Percentiles rank a stretch among this genome's conserved stretches.
These are phyloP conservation scores for Phylloscopus collybita DNA, from an alignment of 2,797 vertebrate genomes.

Conservation along the genomic window DNA sequence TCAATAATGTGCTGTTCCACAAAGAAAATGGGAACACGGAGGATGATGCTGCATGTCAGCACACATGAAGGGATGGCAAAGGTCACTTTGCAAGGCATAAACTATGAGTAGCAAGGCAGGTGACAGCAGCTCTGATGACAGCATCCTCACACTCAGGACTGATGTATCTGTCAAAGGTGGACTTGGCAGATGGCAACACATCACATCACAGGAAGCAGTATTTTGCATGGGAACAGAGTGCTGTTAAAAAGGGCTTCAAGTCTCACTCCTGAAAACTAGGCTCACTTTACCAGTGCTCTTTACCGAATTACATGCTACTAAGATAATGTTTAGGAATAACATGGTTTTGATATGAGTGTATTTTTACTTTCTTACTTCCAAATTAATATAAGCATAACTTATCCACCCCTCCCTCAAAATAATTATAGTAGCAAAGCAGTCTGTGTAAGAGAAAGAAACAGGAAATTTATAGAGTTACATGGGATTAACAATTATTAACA, in stretches of 20 bases:
- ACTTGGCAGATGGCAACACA: background rate
- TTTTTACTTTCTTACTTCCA: background rate
- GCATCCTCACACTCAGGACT: background rate
- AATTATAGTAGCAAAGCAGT: background rate
- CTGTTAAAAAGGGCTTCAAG: background rate
- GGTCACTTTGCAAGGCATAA: background rate
- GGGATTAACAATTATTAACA: background rate
- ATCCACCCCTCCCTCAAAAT: background rate
- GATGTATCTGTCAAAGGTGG: background rate
- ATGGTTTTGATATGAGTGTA: background rate
- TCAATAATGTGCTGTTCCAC: constrained; percentile 11
- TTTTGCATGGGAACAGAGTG: background rate
- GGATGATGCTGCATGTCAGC: background rate
- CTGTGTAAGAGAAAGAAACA: background rate
- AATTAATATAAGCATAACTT: background rate
- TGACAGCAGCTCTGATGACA: background rate
- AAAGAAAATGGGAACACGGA: background rate
- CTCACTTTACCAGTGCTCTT: background rate
- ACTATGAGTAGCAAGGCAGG: background rate
- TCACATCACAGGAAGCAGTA: background rate
- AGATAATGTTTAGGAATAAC: background rate
- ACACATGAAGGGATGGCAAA: background rate
- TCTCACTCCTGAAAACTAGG: background rate
- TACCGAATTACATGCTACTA: background rate
- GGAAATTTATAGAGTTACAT: background rate